Percentiles rank a stretch among this genome's conserved stretches.
phyloP scores from a whole-genome alignment of 2,888 invertebrate genomes.

The Thumatha senex region DNA sequence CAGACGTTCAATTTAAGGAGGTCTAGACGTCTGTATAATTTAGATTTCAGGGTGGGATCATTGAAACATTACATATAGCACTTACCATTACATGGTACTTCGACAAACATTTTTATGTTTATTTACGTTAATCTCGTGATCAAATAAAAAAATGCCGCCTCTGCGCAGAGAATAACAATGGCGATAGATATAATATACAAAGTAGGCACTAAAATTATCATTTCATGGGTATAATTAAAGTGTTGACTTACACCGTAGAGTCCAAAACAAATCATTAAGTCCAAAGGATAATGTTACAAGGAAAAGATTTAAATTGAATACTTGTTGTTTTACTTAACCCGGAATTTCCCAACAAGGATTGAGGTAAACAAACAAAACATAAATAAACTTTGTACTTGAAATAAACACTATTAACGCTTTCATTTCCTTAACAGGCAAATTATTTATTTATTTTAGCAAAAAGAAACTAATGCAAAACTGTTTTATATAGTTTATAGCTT shows the following conservation, averaged over 20 bases:
- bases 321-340: slow-evolving; percentile 5
- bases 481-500: too few relatives aligned
- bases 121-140: slow-evolving; percentile 1
- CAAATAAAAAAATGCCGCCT: neutral
- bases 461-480: neutral
- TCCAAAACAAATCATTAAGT: slow-evolving; percentile 6
- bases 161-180: neutral
- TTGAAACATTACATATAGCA: slow-evolving; percentile 1
- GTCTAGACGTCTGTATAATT: slow-evolving; percentile 65
- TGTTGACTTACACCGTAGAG: neutral
- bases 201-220: neutral
- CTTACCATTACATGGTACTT: neutral
- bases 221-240: neutral
- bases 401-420: neutral
- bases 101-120: slow-evolving; percentile 4
- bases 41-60: slow-evolving; percentile 17
- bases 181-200: too few relatives aligned
- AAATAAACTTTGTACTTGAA: neutral
- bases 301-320: neutral
- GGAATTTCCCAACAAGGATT: slow-evolving; percentile 2
- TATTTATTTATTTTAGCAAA: neutral
- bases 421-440: neutral
- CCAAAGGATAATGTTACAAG: slow-evolving; percentile 2
- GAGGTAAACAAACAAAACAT: neutral
- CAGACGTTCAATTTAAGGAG: slow-evolving; percentile 40